Conservation (phyloP, 2,888 invertebrate genomes). For the Eupithecia vulgata region DNA sequence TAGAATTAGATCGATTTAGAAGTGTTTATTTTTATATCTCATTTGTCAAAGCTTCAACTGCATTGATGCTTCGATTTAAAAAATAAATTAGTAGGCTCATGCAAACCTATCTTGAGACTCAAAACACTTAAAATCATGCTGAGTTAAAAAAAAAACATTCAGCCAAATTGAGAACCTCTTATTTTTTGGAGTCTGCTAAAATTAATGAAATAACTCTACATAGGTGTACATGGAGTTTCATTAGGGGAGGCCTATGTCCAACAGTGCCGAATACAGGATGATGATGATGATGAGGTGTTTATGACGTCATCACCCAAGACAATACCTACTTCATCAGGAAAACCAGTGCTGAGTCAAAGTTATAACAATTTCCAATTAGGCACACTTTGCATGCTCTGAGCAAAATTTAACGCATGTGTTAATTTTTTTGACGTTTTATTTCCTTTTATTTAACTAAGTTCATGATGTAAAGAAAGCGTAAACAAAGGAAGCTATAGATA, state of each 20-base stretch:
- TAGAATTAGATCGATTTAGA: too few relatives aligned
- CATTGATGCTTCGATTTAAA: not conserved
- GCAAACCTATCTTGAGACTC: too few relatives aligned
- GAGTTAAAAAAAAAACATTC: not conserved
- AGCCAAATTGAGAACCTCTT: not conserved
- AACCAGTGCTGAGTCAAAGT: not conserved
- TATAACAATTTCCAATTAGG: constrained; percentile 2
- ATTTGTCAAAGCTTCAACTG: not conserved
- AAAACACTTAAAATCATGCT: not conserved
- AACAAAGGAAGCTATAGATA: too few relatives aligned
- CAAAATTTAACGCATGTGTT: not conserved
- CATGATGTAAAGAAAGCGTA: too few relatives aligned
- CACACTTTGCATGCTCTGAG: not conserved
- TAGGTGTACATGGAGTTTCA: too few relatives aligned
- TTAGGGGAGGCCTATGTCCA: too few relatives aligned
- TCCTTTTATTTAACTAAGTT: too few relatives aligned
- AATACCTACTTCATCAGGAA: not conserved
- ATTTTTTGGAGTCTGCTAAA: not conserved
- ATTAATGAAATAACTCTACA: not conserved
- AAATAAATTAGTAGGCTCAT: too few relatives aligned
- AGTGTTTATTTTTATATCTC: too few relatives aligned
- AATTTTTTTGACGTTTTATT: not conserved
- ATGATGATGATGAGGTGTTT: too few relatives aligned
- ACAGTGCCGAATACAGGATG: too few relatives aligned
- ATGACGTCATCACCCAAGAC: not conserved